phyloP scores from a whole-genome alignment of 1,140 invertebrate genomes.

The Ostrea denselamellosa region DNA sequence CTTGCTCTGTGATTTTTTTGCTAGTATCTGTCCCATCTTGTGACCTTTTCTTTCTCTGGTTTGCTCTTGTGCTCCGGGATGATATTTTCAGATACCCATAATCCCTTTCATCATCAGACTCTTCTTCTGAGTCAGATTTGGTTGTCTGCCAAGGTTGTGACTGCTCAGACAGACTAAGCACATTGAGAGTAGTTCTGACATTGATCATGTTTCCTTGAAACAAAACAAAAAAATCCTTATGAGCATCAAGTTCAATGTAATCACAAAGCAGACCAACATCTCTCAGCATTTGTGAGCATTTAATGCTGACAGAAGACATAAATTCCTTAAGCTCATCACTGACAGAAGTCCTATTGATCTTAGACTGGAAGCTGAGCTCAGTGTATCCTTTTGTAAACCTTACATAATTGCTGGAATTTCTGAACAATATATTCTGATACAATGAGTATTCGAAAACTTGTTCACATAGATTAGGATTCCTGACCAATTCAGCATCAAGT shows the following conservation, averaged over 20 bases:
- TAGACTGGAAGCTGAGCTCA: not conserved
- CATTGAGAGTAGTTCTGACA: constrained; percentile 5
- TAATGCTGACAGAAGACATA: constrained; percentile 3
- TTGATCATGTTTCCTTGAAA: constrained; percentile 1
- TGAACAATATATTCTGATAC: not conserved
- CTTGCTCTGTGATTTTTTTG: not conserved
- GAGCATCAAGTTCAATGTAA: constrained; percentile 33
- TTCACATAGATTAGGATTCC: not conserved
- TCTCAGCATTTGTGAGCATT: constrained; percentile 7
- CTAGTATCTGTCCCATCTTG: too few species aligned
- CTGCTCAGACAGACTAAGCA: constrained; percentile 27
- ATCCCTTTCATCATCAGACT: not conserved
- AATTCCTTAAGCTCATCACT: constrained; percentile 23
- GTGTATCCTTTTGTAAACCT: constrained; percentile 39
- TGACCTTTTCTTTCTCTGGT: constrained; percentile 22
- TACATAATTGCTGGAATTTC: not conserved
- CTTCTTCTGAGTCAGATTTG: constrained; percentile 5
- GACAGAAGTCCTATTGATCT: not conserved
- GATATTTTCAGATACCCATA: constrained; percentile 36
- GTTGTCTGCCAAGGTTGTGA: not conserved
- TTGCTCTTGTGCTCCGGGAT: not conserved
- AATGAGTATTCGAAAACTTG: constrained; percentile 6
- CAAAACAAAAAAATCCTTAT: constrained; percentile 11
- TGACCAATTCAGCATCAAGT: not conserved
- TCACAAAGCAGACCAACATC: constrained; percentile 25